Percentiles rank a stretch among this genome's conserved stretches.
Evolutionary conservation across 2,888 invertebrate species (phyloP).

Genomic region (Liodrosophila aerea): DNA sequence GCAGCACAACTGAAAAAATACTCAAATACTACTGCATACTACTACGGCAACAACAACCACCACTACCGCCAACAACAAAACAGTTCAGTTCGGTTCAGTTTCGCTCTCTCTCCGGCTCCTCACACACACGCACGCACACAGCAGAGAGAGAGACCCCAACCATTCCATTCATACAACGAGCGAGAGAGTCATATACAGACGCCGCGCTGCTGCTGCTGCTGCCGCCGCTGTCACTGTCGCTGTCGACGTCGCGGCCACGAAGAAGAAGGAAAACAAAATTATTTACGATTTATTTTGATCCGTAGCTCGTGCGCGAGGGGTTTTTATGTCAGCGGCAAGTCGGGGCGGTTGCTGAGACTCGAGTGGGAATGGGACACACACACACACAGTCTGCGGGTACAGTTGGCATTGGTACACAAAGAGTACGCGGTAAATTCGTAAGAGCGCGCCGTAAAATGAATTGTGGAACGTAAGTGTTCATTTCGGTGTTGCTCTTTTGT

Average conservation of each 20-base stretch:
- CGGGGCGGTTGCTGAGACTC: constrained; percentile 32
- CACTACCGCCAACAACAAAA: constrained; percentile 18
- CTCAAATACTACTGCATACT: constrained; percentile 71
- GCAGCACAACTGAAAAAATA: constrained; percentile 26
- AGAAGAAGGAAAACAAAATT: constrained; percentile 67
- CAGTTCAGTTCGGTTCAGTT: constrained; percentile 28
- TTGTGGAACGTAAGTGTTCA: constrained; percentile 65
- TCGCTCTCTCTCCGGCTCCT: constrained; percentile 7
- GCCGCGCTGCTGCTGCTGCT: constrained; percentile 12
- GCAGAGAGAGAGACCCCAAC: constrained; percentile 46
- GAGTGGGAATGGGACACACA: constrained; percentile 41
- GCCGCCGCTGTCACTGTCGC: neutral
- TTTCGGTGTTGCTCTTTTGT: constrained; percentile 42
- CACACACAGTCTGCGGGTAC: constrained; percentile 35
- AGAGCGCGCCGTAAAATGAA: constrained; percentile 54
- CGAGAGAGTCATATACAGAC: constrained; percentile 22
- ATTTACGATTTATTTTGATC: constrained; percentile 76
- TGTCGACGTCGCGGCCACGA: constrained; percentile 22
- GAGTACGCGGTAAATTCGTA: constrained; percentile 27
- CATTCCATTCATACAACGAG: constrained; percentile 69
- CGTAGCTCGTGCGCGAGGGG: constrained; percentile 33
- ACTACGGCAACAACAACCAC: constrained; percentile 47
- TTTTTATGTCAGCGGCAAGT: constrained; percentile 70
- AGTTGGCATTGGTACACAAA: constrained; percentile 64
- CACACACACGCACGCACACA: constrained; percentile 9